These are phyloP conservation scores for Tyrophagus putrescentiae DNA, from an alignment of 1,140 invertebrate genomes.

Conservation along the genomic window DNA sequence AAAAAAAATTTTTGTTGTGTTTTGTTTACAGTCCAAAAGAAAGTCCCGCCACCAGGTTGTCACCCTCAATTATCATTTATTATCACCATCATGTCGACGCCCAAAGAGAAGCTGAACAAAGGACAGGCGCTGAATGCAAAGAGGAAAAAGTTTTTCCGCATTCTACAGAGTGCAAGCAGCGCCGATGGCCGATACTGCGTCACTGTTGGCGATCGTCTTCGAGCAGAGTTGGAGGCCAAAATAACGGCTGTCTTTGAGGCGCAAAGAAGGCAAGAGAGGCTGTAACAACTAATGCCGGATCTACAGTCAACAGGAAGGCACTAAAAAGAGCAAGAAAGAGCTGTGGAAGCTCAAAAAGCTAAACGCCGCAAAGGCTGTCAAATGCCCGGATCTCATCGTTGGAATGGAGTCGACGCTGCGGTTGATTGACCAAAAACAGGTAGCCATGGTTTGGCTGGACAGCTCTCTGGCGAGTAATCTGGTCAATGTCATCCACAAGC, in stretches of 20 bases:
- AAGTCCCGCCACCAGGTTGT: too few relatives aligned
- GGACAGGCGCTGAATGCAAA: background rate
- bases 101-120: background rate
- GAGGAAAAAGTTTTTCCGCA: background rate
- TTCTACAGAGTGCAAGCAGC: constrained; percentile 3
- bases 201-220: background rate
- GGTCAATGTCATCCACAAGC: background rate
- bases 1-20: too few relatives aligned
- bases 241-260: too few relatives aligned
- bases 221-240: background rate
- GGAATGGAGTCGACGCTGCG: background rate
- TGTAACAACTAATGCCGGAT: too few relatives aligned
- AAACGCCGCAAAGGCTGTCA: background rate
- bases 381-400: background rate
- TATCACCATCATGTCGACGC: background rate
- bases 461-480: background rate
- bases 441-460: background rate
- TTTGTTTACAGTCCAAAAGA: too few relatives aligned
- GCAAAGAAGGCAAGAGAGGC: too few relatives aligned
- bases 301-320: too few relatives aligned
- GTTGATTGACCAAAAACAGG: constrained; percentile 4
- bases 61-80: too few relatives aligned
- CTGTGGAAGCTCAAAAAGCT: background rate
- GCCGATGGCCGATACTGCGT: background rate
- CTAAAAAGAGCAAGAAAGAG: too few relatives aligned